Percentiles rank a stretch among this genome's conserved stretches.
Conservation (phyloP, 2,888 invertebrate genomes). For the Drosophila conformis region DNA sequence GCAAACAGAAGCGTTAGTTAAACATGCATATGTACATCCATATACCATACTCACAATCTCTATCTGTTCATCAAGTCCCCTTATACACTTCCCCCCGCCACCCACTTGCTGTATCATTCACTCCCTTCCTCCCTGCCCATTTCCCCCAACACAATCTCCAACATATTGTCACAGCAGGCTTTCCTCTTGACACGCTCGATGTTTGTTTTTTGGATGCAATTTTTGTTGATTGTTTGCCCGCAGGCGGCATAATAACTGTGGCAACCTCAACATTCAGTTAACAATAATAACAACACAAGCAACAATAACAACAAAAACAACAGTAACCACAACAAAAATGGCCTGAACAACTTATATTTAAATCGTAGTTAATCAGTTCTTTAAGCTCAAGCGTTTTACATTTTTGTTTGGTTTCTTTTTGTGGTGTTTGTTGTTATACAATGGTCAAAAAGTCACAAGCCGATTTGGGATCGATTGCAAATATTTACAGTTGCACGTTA, state of each 20-base stretch:
- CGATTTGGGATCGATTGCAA: not conserved
- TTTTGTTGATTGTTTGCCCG: slow-evolving; percentile 35
- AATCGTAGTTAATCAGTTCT: slow-evolving; percentile 1
- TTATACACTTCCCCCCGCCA: not conserved
- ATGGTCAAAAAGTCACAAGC: not conserved
- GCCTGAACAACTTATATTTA: not conserved
- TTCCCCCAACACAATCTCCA: not conserved
- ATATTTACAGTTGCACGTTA: not conserved
- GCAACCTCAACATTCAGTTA: slow-evolving; percentile 33
- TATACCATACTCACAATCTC: slow-evolving; percentile 10
- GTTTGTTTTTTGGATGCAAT: slow-evolving; percentile 43
- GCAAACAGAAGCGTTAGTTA: slow-evolving; percentile 37
- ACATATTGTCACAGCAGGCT: not conserved
- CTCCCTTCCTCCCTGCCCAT: not conserved
- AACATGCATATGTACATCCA: slow-evolving; percentile 22
- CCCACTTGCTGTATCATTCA: not conserved
- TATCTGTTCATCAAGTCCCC: slow-evolving; percentile 1
- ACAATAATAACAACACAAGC: slow-evolving; percentile 15
- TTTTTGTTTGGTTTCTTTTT: not conserved
- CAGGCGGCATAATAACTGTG: slow-evolving; percentile 56
- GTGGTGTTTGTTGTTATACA: not conserved
- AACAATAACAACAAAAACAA: slow-evolving; percentile 7
- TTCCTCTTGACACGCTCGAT: slow-evolving; percentile 8
- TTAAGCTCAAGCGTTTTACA: not conserved
- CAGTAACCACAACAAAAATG: slow-evolving; percentile 1